phyloP scores from a whole-genome alignment of 2,113 vertebrate species.

The Xyrauchen texanus region DNA sequence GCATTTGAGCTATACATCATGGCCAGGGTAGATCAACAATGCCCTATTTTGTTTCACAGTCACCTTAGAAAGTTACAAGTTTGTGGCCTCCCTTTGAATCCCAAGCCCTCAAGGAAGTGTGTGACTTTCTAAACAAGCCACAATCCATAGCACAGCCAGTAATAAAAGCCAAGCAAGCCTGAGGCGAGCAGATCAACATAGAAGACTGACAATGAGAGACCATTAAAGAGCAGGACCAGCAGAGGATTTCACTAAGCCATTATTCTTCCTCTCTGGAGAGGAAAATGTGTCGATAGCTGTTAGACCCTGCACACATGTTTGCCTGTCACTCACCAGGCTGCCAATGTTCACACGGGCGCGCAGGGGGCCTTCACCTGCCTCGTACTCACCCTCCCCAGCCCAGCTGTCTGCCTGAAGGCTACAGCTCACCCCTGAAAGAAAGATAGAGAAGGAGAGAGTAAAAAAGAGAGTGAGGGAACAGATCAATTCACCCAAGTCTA shows the following conservation, averaged over 20 bases:
- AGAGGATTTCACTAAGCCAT: neutral
- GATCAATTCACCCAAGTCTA: too few relatives aligned
- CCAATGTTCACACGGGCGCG: constrained; percentile 84
- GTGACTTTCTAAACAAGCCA: constrained; percentile 18
- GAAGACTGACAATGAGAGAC: constrained; percentile 14
- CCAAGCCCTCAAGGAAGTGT: constrained; percentile 17
- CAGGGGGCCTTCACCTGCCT: constrained; percentile 81
- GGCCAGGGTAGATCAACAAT: constrained; percentile 50
- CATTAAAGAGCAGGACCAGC: constrained; percentile 7
- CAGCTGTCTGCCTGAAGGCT: constrained; percentile 75
- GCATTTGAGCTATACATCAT: neutral
- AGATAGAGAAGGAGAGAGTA: constrained; percentile 48
- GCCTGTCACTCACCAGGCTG: constrained; percentile 80
- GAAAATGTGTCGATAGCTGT: constrained; percentile 24
- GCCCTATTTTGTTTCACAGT: constrained; percentile 48
- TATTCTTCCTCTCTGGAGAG: constrained; percentile 20
- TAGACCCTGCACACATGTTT: constrained; percentile 1
- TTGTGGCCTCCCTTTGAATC: constrained; percentile 36
- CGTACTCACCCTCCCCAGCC: constrained; percentile 79
- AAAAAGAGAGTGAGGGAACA: neutral
- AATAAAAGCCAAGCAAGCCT: constrained; percentile 37
- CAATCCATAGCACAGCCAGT: constrained; percentile 18
- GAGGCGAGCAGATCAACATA: constrained; percentile 7
- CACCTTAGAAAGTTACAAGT: constrained; percentile 34
- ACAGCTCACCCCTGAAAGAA: constrained; percentile 81